Base-by-base conservation (phyloP, 30 jellyfish, hydroid and myxozoan genomes). In the Phacellophora camtschatica region DNA sequence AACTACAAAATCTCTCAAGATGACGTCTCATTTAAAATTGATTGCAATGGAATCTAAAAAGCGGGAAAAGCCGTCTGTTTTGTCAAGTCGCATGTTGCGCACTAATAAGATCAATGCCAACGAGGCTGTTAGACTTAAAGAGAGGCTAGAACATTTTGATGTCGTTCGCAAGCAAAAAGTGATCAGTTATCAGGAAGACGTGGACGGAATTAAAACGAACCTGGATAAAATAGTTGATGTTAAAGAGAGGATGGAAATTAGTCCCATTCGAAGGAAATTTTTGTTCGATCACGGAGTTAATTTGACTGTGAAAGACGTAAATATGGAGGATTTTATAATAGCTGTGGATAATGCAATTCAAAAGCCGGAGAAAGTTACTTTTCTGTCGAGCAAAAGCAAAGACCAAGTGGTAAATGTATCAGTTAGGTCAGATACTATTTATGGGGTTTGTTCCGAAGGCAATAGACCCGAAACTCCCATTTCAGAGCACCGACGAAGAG, bases 261-360 rank as follows among this genome's bases (percentile, higher is more conserved):
- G 95, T 46, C 69, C 78, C 0, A 63, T 32, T 23, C 71, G 95
- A 4, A 57, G 95, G 41, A 72, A 74, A 42, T 73, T 71, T 64
- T 66, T 84, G 13, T 36, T 73, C 16, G 84, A 84, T 5, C 95
- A 84, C 19, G 95, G 95, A 27, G 85, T 84, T 1, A 71, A 42
- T 22, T 18, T 84, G 42, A 65, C 62, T 8, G 80, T 43, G 22
- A 74, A 50, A 36, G 78, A 62, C 30, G 81, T 71, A 0, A 29
- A 62, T 42, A 84, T 84, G 86, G 89, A 84, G 58, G 95, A 84
- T 34, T 84, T 84, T 35, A 70, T 84, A 24, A 59, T 81, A 0
- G 95, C 82, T 2, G 79, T 84, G 48, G 95, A 84, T 28, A 70
- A 72, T 39, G 51, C 50, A 8, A 15, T 84, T 8, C 25, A 46